Conservation (phyloP, 2,888 invertebrate species). For the Eupeodes latifasciatus region DNA sequence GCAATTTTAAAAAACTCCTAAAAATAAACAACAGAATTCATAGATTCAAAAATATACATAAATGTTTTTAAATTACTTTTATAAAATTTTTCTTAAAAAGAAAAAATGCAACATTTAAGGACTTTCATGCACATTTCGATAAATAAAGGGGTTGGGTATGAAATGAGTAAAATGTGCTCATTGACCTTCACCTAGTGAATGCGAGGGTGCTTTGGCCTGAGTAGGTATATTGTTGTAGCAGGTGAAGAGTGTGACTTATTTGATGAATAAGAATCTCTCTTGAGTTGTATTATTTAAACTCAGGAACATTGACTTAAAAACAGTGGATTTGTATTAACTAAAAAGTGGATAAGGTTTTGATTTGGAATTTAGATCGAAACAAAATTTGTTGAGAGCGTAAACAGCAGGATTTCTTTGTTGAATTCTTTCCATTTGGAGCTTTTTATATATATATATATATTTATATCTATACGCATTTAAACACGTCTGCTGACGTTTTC, state of each 20-base stretch:
- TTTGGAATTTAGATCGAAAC: neutral
- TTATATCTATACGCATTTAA: no score
- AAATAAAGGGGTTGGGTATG: slow-evolving; percentile 18
- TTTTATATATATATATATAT: no score
- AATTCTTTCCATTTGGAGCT: no score
- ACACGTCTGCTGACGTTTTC: neutral
- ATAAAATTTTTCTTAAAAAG: neutral
- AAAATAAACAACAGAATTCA: neutral
- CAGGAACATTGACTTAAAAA: neutral
- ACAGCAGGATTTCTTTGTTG: neutral
- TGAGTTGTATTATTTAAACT: slow-evolving; percentile 8
- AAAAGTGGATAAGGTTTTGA: neutral
- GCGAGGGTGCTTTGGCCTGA: slow-evolving; percentile 47
- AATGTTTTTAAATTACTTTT: neutral
- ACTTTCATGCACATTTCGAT: slow-evolving; percentile 30
- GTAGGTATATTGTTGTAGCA: neutral
- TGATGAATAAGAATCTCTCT: slow-evolving; percentile 18
- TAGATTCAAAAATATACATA: neutral
- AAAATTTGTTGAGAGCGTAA: neutral
- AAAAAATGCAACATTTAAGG: slow-evolving; percentile 11
- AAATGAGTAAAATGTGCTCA: slow-evolving; percentile 37
- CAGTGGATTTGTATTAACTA: neutral
- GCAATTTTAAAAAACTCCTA: neutral
- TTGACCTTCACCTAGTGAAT: slow-evolving; percentile 67
- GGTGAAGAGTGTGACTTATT: neutral